These are phyloP conservation scores for Pantherophis guttatus DNA, from an alignment of 2,113 vertebrate genomes.

Conservation along the genomic window DNA sequence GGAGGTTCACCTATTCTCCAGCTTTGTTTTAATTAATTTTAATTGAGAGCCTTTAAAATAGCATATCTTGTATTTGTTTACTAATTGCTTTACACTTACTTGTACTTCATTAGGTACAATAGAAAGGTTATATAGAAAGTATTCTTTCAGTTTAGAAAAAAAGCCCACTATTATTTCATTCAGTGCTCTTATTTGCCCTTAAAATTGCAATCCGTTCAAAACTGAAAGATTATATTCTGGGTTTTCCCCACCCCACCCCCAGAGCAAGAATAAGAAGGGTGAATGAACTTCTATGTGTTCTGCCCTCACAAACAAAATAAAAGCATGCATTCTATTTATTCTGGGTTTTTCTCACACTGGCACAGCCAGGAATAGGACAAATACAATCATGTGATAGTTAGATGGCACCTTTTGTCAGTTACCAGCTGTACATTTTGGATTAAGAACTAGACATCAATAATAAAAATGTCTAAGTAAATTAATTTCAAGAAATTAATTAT, in stretches of 20 bases:
- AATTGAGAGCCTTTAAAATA: not conserved
- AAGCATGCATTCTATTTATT: slow-evolving; percentile 32
- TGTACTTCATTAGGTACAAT: not conserved
- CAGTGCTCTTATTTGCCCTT: not conserved
- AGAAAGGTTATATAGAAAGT: not conserved
- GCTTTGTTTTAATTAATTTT: not conserved
- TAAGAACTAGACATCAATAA: not conserved
- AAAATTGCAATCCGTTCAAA: slow-evolving; percentile 5
- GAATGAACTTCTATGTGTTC: slow-evolving; percentile 26
- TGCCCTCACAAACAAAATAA: slow-evolving; percentile 31
- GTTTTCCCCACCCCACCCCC: not conserved
- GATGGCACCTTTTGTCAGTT: not conserved
- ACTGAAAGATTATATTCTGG: slow-evolving; percentile 9
- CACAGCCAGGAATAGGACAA: slow-evolving; percentile 25
- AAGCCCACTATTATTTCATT: not conserved
- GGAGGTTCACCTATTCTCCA: not conserved
- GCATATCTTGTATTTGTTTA: not conserved
- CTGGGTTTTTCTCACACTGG: slow-evolving; percentile 37
- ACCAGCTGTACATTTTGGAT: not conserved
- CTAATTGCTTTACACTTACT: not conserved
- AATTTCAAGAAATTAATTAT: not conserved
- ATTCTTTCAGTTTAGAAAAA: slow-evolving; percentile 12
- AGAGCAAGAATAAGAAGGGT: not conserved
- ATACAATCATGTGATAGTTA: not conserved
- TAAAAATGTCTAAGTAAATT: not conserved